Evolutionary conservation across 2,113 vertebrate species (phyloP).

Genomic region (Ctenomys sociabilis): DNA sequence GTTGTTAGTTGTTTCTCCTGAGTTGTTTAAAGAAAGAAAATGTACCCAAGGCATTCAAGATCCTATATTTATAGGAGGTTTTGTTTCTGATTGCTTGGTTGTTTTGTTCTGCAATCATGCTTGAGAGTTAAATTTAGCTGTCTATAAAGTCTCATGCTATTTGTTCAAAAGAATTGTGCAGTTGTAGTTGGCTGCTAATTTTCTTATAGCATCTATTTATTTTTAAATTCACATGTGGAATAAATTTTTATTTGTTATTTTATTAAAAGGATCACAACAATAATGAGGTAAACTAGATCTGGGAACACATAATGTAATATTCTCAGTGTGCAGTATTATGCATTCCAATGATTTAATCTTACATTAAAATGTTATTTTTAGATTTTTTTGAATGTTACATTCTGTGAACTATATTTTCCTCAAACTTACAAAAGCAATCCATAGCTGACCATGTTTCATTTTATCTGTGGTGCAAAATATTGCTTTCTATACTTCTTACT

Average conservation of each 20-base stretch:
- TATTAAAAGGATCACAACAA: not conserved
- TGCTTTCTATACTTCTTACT: not conserved
- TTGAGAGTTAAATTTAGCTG: slow-evolving; percentile 52
- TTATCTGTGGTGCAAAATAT: not conserved
- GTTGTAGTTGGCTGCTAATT: not conserved
- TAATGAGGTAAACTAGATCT: not conserved
- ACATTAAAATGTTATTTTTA: slow-evolving; percentile 39
- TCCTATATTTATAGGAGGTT: not conserved
- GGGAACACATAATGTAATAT: not conserved
- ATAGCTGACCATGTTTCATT: not conserved
- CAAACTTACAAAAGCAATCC: not conserved
- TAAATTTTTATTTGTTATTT: not conserved
- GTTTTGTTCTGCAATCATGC: not conserved
- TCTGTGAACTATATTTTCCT: slow-evolving; percentile 16
- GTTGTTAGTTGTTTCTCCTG: not conserved
- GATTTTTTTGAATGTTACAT: not conserved
- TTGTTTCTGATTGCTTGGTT: not conserved
- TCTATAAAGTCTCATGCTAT: not conserved
- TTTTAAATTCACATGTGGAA: not conserved
- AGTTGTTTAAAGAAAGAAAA: not conserved
- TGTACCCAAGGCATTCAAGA: not conserved
- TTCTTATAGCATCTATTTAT: not conserved
- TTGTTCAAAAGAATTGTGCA: not conserved
- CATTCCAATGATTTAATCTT: not conserved
- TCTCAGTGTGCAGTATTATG: not conserved